A percentile compares a stretch with the other conserved stretches of the same genome.
Evolutionary conservation across 2,797 vertebrate species (phyloP).

Genomic region (Furcifer pardalis): DNA sequence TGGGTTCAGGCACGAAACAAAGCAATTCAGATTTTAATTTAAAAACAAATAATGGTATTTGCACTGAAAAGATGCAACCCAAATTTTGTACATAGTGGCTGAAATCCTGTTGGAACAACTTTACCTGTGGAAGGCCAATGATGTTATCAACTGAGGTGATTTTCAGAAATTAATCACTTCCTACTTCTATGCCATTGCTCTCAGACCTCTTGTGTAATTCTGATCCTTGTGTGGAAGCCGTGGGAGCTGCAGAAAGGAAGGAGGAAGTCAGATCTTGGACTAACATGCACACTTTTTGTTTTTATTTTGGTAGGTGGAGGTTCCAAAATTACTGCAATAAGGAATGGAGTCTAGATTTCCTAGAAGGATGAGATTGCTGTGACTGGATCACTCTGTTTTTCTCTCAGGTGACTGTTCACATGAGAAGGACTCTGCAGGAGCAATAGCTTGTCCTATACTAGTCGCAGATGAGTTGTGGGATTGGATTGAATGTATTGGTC

Average conservation of each 20-base stretch:
- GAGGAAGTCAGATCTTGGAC: not conserved
- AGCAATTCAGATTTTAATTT: not conserved
- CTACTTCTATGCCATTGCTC: too few relatives aligned
- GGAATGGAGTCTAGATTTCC: constrained; percentile 31
- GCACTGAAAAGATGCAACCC: too few relatives aligned
- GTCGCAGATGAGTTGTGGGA: constrained; percentile 46
- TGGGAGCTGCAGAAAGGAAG: too few relatives aligned
- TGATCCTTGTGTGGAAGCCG: too few relatives aligned
- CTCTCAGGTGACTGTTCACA: constrained; percentile 43
- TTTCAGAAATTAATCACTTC: too few relatives aligned
- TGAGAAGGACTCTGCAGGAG: constrained; percentile 50
- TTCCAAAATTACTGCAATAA: constrained; percentile 82
- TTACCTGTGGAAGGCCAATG: too few relatives aligned
- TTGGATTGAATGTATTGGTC: not conserved
- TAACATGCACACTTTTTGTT: constrained; percentile 28
- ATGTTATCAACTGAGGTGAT: too few relatives aligned
- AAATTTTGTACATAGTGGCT: too few relatives aligned
- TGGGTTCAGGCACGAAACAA: not conserved
- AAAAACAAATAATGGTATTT: not conserved
- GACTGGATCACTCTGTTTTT: constrained; percentile 42
- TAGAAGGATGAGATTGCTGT: constrained; percentile 14
- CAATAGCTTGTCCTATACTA: not conserved
- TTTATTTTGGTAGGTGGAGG: constrained; percentile 73
- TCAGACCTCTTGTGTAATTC: too few relatives aligned
- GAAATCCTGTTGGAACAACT: not conserved